phyloP scores from a whole-genome alignment of 2,888 invertebrate species.

The Lochmaea crataegi region DNA sequence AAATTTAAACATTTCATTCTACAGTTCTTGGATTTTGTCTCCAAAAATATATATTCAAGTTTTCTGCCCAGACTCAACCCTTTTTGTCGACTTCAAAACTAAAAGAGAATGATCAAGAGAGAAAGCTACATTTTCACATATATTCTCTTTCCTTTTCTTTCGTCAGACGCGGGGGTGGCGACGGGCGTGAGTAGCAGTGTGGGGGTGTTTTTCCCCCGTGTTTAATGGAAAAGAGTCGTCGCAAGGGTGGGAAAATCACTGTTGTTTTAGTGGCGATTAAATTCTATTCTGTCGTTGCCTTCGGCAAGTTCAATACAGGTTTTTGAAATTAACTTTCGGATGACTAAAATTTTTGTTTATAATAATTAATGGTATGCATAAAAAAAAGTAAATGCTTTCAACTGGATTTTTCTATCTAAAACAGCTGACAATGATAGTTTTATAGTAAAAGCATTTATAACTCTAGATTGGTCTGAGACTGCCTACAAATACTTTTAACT shows the following conservation, averaged over 20 bases:
- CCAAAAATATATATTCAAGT: neutral
- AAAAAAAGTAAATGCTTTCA: too few relatives aligned
- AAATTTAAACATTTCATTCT: too few relatives aligned
- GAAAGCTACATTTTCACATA: neutral
- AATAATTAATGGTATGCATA: too few relatives aligned
- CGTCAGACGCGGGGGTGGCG: conserved; percentile 6
- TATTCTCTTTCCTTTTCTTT: neutral
- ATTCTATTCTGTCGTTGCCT: conserved; percentile 32
- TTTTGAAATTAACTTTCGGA: conserved; percentile 25
- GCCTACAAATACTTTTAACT: too few relatives aligned
- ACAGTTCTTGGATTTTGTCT: neutral
- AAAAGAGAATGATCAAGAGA: neutral
- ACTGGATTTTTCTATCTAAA: too few relatives aligned
- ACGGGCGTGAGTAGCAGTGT: conserved; percentile 28
- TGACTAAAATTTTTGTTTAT: neutral
- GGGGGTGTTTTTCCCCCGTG: conserved; percentile 38
- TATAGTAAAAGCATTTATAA: too few relatives aligned
- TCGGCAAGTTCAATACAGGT: conserved; percentile 11
- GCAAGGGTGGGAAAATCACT: conserved; percentile 39
- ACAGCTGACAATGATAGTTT: too few relatives aligned
- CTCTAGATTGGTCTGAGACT: too few relatives aligned
- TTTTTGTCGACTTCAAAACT: neutral
- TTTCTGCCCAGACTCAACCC: neutral
- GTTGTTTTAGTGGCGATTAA: conserved; percentile 37
- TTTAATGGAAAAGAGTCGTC: conserved; percentile 40